These are phyloP conservation scores for Sipha maydis DNA, from an alignment of 2,888 invertebrate species.

Conservation along the genomic window DNA sequence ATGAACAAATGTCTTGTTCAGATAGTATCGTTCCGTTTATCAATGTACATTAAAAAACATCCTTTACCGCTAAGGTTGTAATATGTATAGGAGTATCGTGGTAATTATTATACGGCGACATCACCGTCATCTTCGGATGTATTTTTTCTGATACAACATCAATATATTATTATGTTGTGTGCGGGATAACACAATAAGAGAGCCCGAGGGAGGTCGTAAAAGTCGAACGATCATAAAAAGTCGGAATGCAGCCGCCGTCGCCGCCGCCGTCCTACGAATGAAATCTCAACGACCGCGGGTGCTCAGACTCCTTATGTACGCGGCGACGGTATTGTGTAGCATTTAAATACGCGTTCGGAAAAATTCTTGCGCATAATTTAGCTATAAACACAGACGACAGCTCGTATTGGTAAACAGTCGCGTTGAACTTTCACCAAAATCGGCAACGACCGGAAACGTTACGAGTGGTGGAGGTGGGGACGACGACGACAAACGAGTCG, in stretches of 20 bases:
- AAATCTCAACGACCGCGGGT: neutral
- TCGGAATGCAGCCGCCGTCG: too few species aligned
- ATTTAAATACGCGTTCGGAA: neutral
- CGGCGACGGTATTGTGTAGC: too few species aligned
- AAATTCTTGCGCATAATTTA: constrained; percentile 26
- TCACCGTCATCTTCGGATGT: neutral
- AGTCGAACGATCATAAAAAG: constrained; percentile 17
- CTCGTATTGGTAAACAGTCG: neutral
- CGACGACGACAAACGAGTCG: too few species aligned
- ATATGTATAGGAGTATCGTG: neutral
- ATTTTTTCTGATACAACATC: neutral
- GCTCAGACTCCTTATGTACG: too few species aligned
- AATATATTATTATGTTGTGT: neutral
- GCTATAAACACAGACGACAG: neutral
- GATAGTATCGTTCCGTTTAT: neutral
- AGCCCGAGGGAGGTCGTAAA: neutral
- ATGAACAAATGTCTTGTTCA: neutral
- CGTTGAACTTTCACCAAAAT: neutral
- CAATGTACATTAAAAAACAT: neutral
- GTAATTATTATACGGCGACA: neutral
- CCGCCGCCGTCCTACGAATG: neutral
- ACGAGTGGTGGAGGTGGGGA: neutral
- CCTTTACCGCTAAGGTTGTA: neutral
- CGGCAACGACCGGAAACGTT: neutral
- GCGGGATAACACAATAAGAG: neutral